Percentiles rank a stretch among this genome's conserved stretches.
These are phyloP conservation scores for Gadopsis marmoratus DNA, from an alignment of 2,797 vertebrate genomes.

Conservation along the genomic window DNA sequence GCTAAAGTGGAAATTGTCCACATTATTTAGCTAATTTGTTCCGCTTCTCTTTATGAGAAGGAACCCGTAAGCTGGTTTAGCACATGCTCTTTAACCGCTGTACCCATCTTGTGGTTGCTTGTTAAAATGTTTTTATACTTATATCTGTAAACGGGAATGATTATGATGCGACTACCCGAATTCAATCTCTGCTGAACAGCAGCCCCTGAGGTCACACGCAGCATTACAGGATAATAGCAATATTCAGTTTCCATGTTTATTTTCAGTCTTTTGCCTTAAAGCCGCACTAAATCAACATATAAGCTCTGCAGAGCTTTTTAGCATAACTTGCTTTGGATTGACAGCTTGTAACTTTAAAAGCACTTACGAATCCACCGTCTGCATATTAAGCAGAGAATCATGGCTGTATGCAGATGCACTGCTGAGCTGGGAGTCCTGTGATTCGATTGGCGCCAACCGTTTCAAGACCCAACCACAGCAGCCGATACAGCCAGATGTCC, in stretches of 20 bases:
- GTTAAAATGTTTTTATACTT: neutral
- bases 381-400: too few species aligned
- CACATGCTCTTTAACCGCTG: neutral
- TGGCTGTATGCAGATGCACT: too few species aligned
- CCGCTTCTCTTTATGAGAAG: neutral
- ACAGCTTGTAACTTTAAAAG: too few species aligned
- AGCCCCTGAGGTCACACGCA: neutral
- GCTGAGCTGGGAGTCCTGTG: too few species aligned
- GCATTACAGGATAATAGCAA: neutral
- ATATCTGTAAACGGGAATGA: constrained; percentile 1
- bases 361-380: too few species aligned
- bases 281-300: neutral
- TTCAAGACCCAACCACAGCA: too few species aligned
- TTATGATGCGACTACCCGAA: neutral
- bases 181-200: neutral
- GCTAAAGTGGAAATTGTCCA: constrained; percentile 1
- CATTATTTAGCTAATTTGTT: constrained; percentile 7
- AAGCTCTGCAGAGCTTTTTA: too few species aligned
- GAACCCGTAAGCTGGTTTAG: neutral
- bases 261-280: neutral
- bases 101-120: neutral
- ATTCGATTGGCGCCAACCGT: too few species aligned
- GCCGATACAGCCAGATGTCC: too few species aligned
- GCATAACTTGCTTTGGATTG: too few species aligned
- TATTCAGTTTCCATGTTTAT: neutral